phyloP scores from a whole-genome alignment of 1,140 invertebrate species.

The Solen grandis region DNA sequence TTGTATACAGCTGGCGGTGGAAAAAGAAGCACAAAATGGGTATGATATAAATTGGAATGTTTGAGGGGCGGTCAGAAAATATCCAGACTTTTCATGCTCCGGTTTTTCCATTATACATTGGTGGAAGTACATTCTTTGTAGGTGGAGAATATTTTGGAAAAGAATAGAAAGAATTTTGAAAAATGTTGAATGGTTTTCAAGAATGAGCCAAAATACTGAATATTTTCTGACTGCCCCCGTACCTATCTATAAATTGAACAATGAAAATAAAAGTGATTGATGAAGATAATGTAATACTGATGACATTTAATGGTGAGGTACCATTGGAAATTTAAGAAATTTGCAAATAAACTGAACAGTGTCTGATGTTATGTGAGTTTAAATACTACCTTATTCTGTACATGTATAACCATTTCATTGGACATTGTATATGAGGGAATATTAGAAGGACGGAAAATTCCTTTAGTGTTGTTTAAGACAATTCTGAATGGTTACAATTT shows the following conservation, averaged over 20 bases:
- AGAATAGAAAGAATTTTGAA: no score
- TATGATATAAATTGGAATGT: not conserved
- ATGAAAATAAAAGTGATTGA: no score
- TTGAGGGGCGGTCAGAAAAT: not conserved
- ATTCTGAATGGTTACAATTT: not conserved
- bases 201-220: no score
- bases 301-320: no score
- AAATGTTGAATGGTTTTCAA: no score
- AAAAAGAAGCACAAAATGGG: constrained; percentile 35
- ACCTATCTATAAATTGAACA: no score
- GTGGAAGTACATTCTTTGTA: no score
- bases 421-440: not conserved
- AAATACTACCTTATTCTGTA: not conserved
- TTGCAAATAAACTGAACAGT: not conserved
- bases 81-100: not conserved
- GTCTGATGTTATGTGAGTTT: not conserved
- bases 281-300: no score
- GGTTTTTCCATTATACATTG: no score
- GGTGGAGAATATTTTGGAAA: no score
- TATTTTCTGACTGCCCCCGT: no score
- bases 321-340: no score
- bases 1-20: constrained; percentile 2
- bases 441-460: not conserved
- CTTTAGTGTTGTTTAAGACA: not conserved
- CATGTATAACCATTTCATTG: not conserved